Evolutionary conservation across 2,888 invertebrate genomes (phyloP).

Genomic region (Parnassius mnemosyne): DNA sequence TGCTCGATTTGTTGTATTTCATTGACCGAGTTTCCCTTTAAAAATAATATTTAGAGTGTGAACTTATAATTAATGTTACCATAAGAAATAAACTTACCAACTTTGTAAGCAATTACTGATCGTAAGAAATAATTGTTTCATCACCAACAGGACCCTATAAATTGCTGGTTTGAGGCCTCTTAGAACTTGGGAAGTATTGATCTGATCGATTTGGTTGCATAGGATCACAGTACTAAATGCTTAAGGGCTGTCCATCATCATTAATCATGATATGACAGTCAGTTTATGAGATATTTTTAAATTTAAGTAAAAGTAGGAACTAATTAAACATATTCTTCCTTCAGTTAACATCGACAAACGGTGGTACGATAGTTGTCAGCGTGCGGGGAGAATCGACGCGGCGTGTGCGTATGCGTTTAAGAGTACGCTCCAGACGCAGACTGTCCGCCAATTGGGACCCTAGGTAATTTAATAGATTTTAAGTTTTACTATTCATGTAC

Average conservation of each 20-base stretch:
- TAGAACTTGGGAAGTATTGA: too few relatives aligned
- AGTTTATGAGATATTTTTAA: too few relatives aligned
- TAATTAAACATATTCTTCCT: constrained; percentile 20
- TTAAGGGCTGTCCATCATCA: too few relatives aligned
- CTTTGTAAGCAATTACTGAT: constrained; percentile 9
- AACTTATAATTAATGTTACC: constrained; percentile 6
- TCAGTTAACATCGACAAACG: constrained; percentile 56
- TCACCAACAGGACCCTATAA: too few relatives aligned
- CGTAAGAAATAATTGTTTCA: background rate
- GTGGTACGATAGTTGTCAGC: constrained; percentile 62
- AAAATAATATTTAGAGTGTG: constrained; percentile 12
- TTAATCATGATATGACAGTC: too few relatives aligned
- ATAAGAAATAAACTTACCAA: constrained; percentile 9
- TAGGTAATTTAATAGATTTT: constrained; percentile 44
- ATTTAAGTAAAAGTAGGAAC: too few relatives aligned
- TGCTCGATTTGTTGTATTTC: constrained; percentile 9
- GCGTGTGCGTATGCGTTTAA: constrained; percentile 57
- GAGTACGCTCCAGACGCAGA: constrained; percentile 60
- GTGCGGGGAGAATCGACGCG: constrained; percentile 62
- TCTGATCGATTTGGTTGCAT: too few relatives aligned
- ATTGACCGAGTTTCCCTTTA: constrained; percentile 15
- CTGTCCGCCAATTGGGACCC: constrained; percentile 71
- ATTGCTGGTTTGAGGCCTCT: too few relatives aligned
- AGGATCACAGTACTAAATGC: too few relatives aligned
- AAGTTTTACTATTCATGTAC: too few relatives aligned